These are phyloP conservation scores for Horisme vitalbata DNA, from an alignment of 2,888 invertebrate genomes.

Conservation along the genomic window DNA sequence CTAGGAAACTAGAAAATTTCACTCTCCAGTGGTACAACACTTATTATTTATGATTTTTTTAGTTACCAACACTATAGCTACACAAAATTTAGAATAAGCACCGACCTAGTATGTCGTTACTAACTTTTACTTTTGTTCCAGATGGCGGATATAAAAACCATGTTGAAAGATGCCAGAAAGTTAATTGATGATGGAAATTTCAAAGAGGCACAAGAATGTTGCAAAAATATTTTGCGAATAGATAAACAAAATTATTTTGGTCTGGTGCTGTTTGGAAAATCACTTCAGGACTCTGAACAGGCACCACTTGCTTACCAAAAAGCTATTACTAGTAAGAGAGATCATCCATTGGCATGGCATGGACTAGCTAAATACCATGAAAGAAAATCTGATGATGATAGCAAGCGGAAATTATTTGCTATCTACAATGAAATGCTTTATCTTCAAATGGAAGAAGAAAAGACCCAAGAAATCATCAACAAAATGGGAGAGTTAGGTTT, in stretches of 20 bases:
- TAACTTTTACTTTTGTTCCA: too few species aligned
- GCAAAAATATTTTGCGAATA: conserved; percentile 88
- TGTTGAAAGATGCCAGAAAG: conserved; percentile 91
- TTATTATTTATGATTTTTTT: too few species aligned
- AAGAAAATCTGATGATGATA: conserved; percentile 70
- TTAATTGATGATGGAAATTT: conserved; percentile 90
- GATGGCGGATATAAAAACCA: conserved; percentile 85
- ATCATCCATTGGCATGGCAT: conserved; percentile 87
- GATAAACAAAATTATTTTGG: conserved; percentile 93
- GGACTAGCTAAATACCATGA: conserved; percentile 92
- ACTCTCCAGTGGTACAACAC: too few species aligned
- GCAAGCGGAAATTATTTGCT: conserved; percentile 83
- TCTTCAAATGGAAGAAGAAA: conserved; percentile 85
- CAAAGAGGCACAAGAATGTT: conserved; percentile 88
- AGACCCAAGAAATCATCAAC: conserved; percentile 78
- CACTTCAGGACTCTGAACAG: conserved; percentile 89
- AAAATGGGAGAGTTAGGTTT: conserved; percentile 74
- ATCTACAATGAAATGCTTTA: conserved; percentile 87
- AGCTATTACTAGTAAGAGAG: conserved; percentile 77
- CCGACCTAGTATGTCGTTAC: too few species aligned
- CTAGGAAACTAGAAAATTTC: too few species aligned
- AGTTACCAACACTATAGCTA: too few species aligned
- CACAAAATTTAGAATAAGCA: too few species aligned
- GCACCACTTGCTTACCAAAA: conserved; percentile 85
- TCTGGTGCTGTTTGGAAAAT: conserved; percentile 90